These are phyloP conservation scores for Cygnus atratus DNA, from an alignment of 2,113 vertebrate genomes.

Conservation along the genomic window DNA sequence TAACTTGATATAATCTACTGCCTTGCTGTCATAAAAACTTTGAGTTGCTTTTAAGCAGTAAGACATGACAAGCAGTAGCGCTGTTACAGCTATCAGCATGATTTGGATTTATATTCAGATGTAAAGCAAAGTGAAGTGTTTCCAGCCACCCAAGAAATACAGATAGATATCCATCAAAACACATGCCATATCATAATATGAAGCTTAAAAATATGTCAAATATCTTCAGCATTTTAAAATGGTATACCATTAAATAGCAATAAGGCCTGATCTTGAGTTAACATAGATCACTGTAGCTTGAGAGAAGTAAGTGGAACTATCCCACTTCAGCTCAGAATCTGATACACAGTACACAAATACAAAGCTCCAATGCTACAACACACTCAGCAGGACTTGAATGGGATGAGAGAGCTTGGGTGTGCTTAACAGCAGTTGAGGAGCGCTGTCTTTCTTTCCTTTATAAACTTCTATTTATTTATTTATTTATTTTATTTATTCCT, in stretches of 20 bases:
- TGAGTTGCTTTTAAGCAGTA: neutral
- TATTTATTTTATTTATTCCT: neutral
- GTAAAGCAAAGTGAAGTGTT: neutral
- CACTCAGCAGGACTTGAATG: fast-evolving
- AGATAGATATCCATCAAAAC: neutral
- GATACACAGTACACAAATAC: neutral
- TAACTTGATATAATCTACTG: neutral
- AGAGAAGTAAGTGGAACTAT: neutral
- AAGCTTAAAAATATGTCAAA: neutral
- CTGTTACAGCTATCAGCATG: neutral
- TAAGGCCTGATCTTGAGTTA: neutral
- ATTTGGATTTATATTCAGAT: neutral
- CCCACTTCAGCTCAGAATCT: neutral
- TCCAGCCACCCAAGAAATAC: neutral
- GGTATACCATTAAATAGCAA: neutral
- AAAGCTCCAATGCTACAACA: neutral
- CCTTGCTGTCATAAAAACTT: neutral
- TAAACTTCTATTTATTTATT: neutral
- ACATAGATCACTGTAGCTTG: neutral
- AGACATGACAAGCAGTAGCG: neutral
- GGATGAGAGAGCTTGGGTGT: too few species aligned
- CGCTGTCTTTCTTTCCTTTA: neutral
- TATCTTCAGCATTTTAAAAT: neutral
- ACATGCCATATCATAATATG: neutral
- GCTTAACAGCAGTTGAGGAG: neutral